These are phyloP conservation scores for Arvicanthis niloticus DNA, from an alignment of 2,113 vertebrate genomes.

Conservation along the genomic window DNA sequence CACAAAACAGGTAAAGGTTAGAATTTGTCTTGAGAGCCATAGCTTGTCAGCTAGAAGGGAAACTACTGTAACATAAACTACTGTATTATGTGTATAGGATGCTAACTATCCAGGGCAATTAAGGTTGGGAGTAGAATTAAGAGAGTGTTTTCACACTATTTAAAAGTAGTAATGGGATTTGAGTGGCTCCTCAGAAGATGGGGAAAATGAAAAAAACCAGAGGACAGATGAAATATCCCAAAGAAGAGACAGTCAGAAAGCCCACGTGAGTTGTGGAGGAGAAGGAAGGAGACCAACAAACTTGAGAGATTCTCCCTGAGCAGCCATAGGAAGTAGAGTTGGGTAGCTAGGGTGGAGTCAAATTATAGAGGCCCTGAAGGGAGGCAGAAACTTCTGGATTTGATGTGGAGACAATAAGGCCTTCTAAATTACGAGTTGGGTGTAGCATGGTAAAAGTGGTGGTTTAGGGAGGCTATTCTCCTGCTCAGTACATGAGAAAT, in stretches of 20 bases:
- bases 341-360: constrained; percentile 53
- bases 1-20: not conserved
- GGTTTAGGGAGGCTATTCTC: constrained; percentile 18
- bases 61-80: not conserved
- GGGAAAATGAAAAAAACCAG: not conserved
- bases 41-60: not conserved
- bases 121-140: not conserved
- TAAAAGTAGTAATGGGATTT: not conserved
- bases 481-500: not conserved
- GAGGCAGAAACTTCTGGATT: not conserved
- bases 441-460: not conserved
- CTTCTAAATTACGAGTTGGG: constrained; percentile 42
- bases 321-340: not conserved
- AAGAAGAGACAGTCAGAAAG: not conserved
- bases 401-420: constrained; percentile 43
- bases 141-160: not conserved
- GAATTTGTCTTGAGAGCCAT: not conserved
- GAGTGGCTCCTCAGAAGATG: not conserved
- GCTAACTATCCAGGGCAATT: not conserved
- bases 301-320: not conserved
- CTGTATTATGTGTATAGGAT: not conserved
- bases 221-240: not conserved
- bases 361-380: constrained; percentile 54
- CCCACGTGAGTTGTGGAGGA: not conserved
- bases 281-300: not conserved